Base-by-base conservation (phyloP, 1,140 invertebrate genomes). In the Leptinotarsa undecemlineata region DNA sequence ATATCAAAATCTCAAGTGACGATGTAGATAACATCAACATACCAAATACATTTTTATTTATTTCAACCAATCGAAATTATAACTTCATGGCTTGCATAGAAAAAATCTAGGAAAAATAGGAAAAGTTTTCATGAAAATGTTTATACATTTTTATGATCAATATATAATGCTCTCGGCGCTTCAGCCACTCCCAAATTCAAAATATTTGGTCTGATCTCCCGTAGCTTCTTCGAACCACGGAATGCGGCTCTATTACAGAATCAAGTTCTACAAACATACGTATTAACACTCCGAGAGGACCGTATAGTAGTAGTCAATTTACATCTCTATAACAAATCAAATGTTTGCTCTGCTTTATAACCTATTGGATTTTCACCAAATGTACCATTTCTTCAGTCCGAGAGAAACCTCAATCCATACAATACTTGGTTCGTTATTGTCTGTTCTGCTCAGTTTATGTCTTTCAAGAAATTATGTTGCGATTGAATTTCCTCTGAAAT, bases 241-340 rank as follows among this genome's bases (percentile, higher is more conserved):
- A 82, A 82, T 82, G 81, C 79, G 77, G 81, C 78, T 82, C 81
- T 81, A 82, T 82, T 82, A 82, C 76, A 76, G 76, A 82, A 81
- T 82, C 81, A 81, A 82, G 81, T 82, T 81, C 80, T 78, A 78
- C 80, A 82, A 82, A 82, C 81, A 81, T 77, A 81, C 79, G 79
- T 79, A 82, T 82, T 82, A 82, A 82, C 81, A 82, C 81, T 74
- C 75, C 75, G 73, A 72, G 79, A 72, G 76, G 74, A 71, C 73
- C 77, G 75, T 42, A 42, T 11, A 42, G 33, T 42, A 42, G 33
- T 77, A 75, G 62, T 78, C 80, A 82, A 82, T 82, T 82, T 82
- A 82, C 81, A 82, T 81, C 81, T 82, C 81, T 81, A 82, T 80
- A 80, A 78, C 72, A 77, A 76, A 74, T 75, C 69, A 76, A 78